Conservation (phyloP, 2,797 vertebrate species). For the Psittacula derbiana region DNA sequence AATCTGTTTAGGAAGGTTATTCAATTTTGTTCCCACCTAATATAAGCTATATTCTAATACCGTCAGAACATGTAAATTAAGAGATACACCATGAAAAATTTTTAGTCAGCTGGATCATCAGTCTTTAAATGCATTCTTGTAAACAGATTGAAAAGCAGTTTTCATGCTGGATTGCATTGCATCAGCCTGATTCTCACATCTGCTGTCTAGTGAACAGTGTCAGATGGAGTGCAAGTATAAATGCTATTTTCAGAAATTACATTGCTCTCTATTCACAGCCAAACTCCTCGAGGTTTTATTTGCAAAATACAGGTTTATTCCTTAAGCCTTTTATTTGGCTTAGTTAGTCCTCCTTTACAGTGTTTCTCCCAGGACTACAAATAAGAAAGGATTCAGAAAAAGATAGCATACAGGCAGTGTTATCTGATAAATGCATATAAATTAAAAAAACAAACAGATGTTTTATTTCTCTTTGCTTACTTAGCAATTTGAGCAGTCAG, state of each 20-base stretch:
- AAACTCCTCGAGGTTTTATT: background rate
- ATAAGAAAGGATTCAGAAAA: background rate
- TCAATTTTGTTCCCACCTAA: background rate
- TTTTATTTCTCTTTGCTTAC: conserved; percentile 6
- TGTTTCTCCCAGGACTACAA: background rate
- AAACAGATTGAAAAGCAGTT: background rate
- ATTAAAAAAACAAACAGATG: conserved; percentile 22
- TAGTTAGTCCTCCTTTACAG: background rate
- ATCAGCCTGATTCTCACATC: background rate
- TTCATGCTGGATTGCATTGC: background rate
- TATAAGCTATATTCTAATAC: background rate
- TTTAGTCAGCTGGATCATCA: background rate
- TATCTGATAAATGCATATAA: conserved; percentile 13
- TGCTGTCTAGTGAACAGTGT: background rate
- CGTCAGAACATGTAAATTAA: background rate
- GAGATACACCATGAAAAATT: background rate
- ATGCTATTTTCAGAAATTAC: background rate
- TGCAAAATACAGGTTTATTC: background rate
- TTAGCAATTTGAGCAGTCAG: conserved; percentile 11
- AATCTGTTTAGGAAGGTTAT: background rate
- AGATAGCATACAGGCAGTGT: background rate
- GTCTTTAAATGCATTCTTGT: background rate
- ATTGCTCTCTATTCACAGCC: background rate
- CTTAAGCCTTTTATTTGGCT: background rate
- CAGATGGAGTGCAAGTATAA: background rate